Evolutionary conservation across 92 coral and sea anemone species (phyloP).

Genomic region (Porites lobata): DNA sequence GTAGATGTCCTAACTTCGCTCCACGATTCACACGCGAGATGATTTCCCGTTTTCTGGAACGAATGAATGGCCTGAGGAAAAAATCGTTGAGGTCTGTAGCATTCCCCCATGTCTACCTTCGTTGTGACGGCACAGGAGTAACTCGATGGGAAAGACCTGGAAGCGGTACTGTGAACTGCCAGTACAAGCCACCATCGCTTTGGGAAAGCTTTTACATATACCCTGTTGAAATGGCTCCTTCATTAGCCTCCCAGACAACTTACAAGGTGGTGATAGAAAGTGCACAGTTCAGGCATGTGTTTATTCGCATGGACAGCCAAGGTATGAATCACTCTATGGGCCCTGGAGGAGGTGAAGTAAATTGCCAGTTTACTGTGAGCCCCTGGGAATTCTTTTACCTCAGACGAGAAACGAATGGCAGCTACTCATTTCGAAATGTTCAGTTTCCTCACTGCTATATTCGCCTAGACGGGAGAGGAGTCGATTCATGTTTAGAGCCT

Average conservation of each 20-base stretch:
- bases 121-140: conserved; percentile 46
- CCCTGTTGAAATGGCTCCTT: conserved; percentile 34
- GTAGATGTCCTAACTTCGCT: conserved; percentile 53
- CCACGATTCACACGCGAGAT: conserved; percentile 46
- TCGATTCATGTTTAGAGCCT: not conserved
- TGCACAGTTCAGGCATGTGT: not conserved
- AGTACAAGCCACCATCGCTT: conserved; percentile 17
- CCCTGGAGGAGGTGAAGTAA: conserved; percentile 19
- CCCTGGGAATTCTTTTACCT: not conserved
- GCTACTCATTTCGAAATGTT: conserved; percentile 38
- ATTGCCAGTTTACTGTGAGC: conserved; percentile 27
- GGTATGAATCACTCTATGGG: not conserved
- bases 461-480: conserved; percentile 43
- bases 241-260: not conserved
- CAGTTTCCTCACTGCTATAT: conserved; percentile 43
- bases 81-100: conserved; percentile 26
- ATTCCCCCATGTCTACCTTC: conserved; percentile 42
- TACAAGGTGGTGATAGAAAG: conserved; percentile 31
- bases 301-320: conserved; percentile 21
- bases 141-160: not conserved
- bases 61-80: conserved; percentile 4
- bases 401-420: not conserved
- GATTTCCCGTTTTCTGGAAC: conserved; percentile 61
- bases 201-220: conserved; percentile 24
- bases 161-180: conserved; percentile 55